Conservation (phyloP, 2,888 invertebrate species). For the Amblyteles armatorius region DNA sequence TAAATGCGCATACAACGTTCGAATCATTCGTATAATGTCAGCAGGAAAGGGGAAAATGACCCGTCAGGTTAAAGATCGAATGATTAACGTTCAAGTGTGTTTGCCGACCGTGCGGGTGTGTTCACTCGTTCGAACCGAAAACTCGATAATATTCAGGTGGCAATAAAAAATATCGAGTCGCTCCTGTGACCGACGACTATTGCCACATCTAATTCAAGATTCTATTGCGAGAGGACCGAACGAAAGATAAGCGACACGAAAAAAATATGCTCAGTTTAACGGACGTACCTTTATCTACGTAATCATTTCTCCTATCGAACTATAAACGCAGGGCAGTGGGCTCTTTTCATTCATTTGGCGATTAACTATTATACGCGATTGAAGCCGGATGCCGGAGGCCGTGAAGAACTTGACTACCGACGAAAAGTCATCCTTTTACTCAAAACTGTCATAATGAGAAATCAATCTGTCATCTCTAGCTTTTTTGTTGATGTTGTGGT, state of each 20-base stretch:
- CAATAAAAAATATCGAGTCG: slow-evolving; percentile 74
- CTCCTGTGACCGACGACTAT: slow-evolving; percentile 71
- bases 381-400: too few relatives aligned
- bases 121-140: slow-evolving; percentile 49
- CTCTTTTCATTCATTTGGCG: too few relatives aligned
- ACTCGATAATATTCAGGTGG: slow-evolving; percentile 70
- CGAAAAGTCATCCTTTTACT: too few relatives aligned
- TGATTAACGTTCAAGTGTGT: slow-evolving; percentile 57
- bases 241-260: slow-evolving; percentile 35
- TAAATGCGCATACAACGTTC: background rate
- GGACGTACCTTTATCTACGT: slow-evolving; percentile 42
- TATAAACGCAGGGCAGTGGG: background rate
- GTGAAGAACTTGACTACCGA: too few relatives aligned
- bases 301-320: background rate
- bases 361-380: too few relatives aligned
- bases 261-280: slow-evolving; percentile 12
- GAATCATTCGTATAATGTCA: slow-evolving; percentile 22
- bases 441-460: background rate
- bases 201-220: slow-evolving; percentile 75
- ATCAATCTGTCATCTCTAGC: background rate
- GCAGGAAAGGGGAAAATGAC: slow-evolving; percentile 32
- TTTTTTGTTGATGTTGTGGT: slow-evolving; percentile 22
- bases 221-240: slow-evolving; percentile 64
- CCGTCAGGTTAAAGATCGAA: slow-evolving; percentile 54
- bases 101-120: slow-evolving; percentile 37